phyloP scores from a whole-genome alignment of 2,113 vertebrate species.

The Euleptes europaea region DNA sequence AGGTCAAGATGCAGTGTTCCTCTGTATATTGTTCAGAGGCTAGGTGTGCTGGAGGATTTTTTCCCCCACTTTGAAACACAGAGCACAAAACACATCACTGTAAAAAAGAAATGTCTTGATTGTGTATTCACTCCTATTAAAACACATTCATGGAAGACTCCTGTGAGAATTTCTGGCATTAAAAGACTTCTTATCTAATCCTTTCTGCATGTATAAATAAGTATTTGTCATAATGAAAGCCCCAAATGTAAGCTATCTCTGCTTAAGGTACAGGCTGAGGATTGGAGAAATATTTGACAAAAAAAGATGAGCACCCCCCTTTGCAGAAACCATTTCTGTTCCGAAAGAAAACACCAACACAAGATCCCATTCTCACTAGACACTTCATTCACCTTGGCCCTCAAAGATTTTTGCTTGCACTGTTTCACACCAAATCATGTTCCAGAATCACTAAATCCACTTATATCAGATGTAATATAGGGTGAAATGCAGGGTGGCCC shows the following conservation, averaged over 20 bases:
- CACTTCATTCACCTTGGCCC: not conserved
- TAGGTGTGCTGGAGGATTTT: not conserved
- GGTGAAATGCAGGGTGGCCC: no score
- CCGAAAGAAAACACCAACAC: not conserved
- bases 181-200: slow-evolving; percentile 24
- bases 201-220: slow-evolving; percentile 34
- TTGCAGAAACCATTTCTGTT: not conserved
- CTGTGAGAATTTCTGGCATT: slow-evolving; percentile 28
- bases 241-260: fast-evolving
- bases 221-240: not conserved
- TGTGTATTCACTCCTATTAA: not conserved
- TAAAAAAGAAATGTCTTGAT: slow-evolving; percentile 32
- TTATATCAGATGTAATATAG: no score
- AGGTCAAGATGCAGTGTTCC: slow-evolving; percentile 68
- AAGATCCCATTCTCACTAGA: not conserved
- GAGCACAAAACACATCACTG: slow-evolving; percentile 46
- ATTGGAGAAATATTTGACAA: not conserved
- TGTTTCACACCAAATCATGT: not conserved
- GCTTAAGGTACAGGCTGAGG: not conserved
- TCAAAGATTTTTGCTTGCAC: not conserved
- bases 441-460: no score
- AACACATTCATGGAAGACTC: not conserved
- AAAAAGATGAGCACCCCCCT: not conserved
- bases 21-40: slow-evolving; percentile 33
- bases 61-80: not conserved